These are phyloP conservation scores for Acromyrmex echinatior DNA, from an alignment of 1,140 invertebrate species.

Conservation along the genomic window DNA sequence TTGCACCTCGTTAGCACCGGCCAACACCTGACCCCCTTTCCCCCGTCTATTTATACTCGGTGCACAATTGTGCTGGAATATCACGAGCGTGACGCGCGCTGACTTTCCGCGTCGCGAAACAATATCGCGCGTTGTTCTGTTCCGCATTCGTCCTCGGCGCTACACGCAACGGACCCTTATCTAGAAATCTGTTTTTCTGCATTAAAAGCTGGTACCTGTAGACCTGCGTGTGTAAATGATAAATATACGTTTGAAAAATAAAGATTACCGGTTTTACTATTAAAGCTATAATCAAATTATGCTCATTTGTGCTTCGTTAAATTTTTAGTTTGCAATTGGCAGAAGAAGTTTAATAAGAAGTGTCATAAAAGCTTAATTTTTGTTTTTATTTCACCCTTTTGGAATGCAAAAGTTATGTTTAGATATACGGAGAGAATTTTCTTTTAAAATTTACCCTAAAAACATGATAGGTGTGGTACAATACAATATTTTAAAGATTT, in stretches of 20 bases:
- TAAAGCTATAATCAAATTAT: not conserved
- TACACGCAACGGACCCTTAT: slow-evolving; percentile 29
- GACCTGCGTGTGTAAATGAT: not conserved
- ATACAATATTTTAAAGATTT: too few species aligned
- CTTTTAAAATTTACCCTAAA: too few species aligned
- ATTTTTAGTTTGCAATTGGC: not conserved
- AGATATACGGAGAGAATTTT: too few species aligned
- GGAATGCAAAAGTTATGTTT: not conserved
- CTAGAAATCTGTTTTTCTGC: not conserved
- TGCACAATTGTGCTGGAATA: slow-evolving; percentile 53
- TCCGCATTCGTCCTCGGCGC: slow-evolving; percentile 32
- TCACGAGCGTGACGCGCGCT: slow-evolving; percentile 58
- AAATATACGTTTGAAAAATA: not conserved
- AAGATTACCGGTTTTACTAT: not conserved
- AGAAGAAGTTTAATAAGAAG: not conserved
- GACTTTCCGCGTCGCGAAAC: slow-evolving; percentile 60
- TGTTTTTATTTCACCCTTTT: not conserved
- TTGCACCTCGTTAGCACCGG: slow-evolving; percentile 70
- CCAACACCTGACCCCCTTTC: slow-evolving; percentile 58
- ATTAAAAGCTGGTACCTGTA: not conserved
- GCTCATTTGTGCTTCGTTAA: not conserved
- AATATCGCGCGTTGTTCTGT: slow-evolving; percentile 14
- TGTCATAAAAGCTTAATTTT: not conserved
- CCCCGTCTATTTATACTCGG: slow-evolving; percentile 51
- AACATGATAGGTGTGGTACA: too few species aligned